Base-by-base conservation (phyloP, 2,797 vertebrate genomes). In the Menidia menidia region DNA sequence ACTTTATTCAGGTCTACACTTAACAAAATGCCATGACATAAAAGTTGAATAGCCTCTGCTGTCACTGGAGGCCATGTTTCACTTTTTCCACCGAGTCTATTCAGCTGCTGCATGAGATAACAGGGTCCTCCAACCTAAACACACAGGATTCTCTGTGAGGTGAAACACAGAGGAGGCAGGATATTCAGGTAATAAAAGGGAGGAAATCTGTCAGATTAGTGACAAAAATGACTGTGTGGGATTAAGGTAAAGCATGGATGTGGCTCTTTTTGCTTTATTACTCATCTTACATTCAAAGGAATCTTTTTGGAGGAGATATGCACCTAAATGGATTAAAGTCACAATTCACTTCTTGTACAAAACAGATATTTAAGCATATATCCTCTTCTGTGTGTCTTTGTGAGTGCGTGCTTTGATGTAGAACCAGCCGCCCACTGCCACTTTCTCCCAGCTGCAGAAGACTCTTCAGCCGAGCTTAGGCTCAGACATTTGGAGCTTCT, bases 291-390 rank as follows among this genome's bases (percentile, higher is more conserved):
- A 90, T 88, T 84, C 71, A 89, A 55, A 64, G 70, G 69, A 75
- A 67, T 70, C 71, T 87, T 82, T 89, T 87, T 77, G 78, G 78
- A 85, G 78, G 83, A 85, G 79, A 85, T 71, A 74, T 73, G 71
- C 81, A 85, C 85, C 81, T 92, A 91, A 93, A 83, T 88, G 89
- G 90, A 91, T 91, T 91, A 92, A 90, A 88, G 78, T 86, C 78
- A 88, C 88, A 84, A 91, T 90, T 90, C 80, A 73, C 64, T 81
- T 60, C 63, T 61, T 10, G 31, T 69, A 91, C 84, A 88, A 90
- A 90, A 74, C 83, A 67, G 76, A 84, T 86, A 78, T 88, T 90
- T 83, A 86, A 81, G 85, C 89, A 77, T 70, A 80, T 66, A 86
- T 87, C 81, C 88, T 87, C 77, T 61, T 80, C 83, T 68, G 69